Evolutionary conservation across 2,797 vertebrate genomes (phyloP).

Genomic region (Rhinichthys osculus): DNA sequence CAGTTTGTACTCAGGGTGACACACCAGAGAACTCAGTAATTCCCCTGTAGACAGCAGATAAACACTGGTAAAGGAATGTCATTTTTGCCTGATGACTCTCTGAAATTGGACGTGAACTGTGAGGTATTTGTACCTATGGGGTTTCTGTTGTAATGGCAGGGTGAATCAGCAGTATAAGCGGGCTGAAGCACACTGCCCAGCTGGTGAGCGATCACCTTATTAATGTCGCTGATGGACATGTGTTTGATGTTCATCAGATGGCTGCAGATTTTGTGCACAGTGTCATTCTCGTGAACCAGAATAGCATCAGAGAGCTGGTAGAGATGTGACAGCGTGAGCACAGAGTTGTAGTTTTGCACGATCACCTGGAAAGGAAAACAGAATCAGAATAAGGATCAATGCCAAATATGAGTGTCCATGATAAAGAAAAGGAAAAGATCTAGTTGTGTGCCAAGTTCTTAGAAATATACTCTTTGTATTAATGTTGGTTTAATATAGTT

Average conservation of each 20-base stretch:
- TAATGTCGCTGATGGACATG: conserved; percentile 90
- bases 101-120: not conserved
- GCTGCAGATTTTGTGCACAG: conserved; percentile 89
- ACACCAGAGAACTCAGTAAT: conserved; percentile 84
- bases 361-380: conserved; percentile 85
- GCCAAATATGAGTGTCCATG: not conserved
- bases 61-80: not conserved
- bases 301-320: conserved; percentile 92
- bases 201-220: conserved; percentile 92
- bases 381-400: not conserved
- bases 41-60: conserved; percentile 80
- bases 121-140: conserved; percentile 81
- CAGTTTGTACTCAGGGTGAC: conserved; percentile 95
- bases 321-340: conserved; percentile 90
- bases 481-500: not conserved
- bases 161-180: conserved; percentile 71
- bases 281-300: conserved; percentile 94
- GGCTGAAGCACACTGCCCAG: conserved; percentile 92
- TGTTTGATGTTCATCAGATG: conserved; percentile 91
- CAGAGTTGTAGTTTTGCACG: conserved; percentile 97
- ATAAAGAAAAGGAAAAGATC: not conserved
- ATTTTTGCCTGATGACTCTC: not conserved
- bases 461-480: not conserved
- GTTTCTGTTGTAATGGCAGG: conserved; percentile 82
- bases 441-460: not conserved